Base-by-base conservation (phyloP, 2,888 invertebrate species). In the Amblyjoppa proteus region DNA sequence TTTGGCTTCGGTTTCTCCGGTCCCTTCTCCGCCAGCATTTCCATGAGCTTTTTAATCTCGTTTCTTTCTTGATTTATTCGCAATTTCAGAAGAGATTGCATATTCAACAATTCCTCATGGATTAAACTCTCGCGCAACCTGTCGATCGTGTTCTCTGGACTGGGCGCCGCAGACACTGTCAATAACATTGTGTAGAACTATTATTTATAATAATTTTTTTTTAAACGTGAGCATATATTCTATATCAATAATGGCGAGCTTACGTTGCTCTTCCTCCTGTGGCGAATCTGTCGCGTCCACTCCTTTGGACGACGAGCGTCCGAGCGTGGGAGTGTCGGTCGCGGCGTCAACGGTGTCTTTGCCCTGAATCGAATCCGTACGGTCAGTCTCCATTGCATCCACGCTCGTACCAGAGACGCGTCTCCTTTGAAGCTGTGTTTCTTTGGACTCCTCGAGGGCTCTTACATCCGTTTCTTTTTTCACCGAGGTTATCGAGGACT, bases 61-160 rank as follows among this genome's bases (percentile, higher is more conserved):
- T 96, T 96, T 89, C 96, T 96, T 94, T 97, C 97, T 0, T 96
- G 95, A 90, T 96, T 96, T 77, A 97, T 97, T 91, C 96, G 96
- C 0, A 96, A 95, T 91, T 96, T 96, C 13, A 97, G 93, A 69
- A 96, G 95, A 0, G 96, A 96, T 88, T 97, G 97, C 90, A 97
- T 95, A 87, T 96, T 96, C 41, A 97, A 92, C 38, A 95, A 90
- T 91, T 95, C 95, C 84, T 95, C 94, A 70, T 94, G 94, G 78
- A 94, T 92, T 41, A 94, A 89, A 83, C 86, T 91, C 61, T 94
- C 94, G 49, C 91, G 91, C 0, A 94, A 85, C 82, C 90, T 92
- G 31, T 93, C 93, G 38, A 92, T 86, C 51, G 89, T 89, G 86
- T 91, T 88, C 68, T 93, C 92, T 20, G 88, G 83, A 73, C 85